Percentiles rank a stretch among this genome's conserved stretches.
These are phyloP conservation scores for Salvelinus fontinalis DNA, from an alignment of 2,113 vertebrate genomes.

Conservation along the genomic window DNA sequence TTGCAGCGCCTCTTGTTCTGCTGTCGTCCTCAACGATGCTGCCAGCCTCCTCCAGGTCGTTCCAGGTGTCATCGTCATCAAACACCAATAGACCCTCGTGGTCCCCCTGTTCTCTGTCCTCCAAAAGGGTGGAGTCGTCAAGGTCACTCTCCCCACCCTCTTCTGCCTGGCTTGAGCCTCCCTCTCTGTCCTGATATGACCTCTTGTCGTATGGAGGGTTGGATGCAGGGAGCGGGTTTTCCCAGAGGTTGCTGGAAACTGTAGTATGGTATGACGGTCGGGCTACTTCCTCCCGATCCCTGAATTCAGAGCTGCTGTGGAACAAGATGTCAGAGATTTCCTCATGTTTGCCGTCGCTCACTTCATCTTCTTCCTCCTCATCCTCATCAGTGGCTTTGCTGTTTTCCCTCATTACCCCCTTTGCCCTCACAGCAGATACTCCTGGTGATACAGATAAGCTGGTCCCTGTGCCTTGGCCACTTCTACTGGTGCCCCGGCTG, in stretches of 20 bases:
- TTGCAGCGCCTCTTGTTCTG: not conserved
- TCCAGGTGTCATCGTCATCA: conserved; percentile 93
- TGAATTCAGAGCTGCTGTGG: conserved; percentile 58
- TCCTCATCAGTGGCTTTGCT: conserved; percentile 11
- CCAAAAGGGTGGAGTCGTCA: conserved; percentile 59
- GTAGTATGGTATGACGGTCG: conserved; percentile 24
- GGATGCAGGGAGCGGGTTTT: conserved; percentile 43
- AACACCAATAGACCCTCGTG: conserved; percentile 75
- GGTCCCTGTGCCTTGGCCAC: not conserved
- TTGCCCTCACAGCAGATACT: not conserved
- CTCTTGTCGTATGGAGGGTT: conserved; percentile 66
- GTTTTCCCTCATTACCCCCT: not conserved
- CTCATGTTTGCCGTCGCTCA: not conserved
- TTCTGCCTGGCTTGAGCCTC: conserved; percentile 22
- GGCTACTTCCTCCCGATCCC: conserved; percentile 58
- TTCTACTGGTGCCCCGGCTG: not conserved
- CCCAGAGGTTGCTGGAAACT: conserved; percentile 39
- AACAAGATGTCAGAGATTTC: conserved; percentile 29
- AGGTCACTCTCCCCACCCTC: conserved; percentile 47
- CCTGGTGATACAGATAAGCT: too few species aligned
- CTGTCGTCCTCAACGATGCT: conserved; percentile 12
- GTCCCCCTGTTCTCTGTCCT: conserved; percentile 46
- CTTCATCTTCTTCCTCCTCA: conserved; percentile 36
- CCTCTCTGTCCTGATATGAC: conserved; percentile 64
- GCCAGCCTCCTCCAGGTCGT: conserved; percentile 79